These are phyloP conservation scores for Ptychoptera contaminata DNA, from an alignment of 2,888 invertebrate species.

Conservation along the genomic window DNA sequence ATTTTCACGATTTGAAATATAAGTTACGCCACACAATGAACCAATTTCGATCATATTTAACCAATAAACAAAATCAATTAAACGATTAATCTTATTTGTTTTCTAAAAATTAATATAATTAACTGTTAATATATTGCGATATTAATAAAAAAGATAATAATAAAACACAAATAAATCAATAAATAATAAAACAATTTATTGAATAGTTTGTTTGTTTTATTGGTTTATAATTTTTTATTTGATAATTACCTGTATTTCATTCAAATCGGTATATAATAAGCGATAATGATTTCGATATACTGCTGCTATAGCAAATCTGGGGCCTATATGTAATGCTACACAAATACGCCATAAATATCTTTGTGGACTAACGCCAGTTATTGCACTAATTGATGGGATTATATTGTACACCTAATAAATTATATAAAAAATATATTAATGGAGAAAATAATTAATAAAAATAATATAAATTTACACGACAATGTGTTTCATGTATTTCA, in stretches of 20 bases:
- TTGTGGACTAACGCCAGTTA: constrained; percentile 86
- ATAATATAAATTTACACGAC: constrained; percentile 61
- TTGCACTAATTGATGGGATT: constrained; percentile 89
- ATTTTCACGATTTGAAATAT: constrained; percentile 87
- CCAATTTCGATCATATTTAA: constrained; percentile 71
- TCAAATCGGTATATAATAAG: constrained; percentile 43
- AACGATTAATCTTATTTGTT: constrained; percentile 5
- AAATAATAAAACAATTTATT: no score
- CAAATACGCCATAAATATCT: constrained; percentile 84
- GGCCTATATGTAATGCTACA: constrained; percentile 82
- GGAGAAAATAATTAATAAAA: constrained; percentile 1
- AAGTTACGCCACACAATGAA: constrained; percentile 79
- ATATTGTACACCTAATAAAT: constrained; percentile 71
- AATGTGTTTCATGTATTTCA: constrained; percentile 90
- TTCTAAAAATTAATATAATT: constrained; percentile 4
- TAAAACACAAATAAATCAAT: no score
- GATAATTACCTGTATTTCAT: constrained; percentile 22
- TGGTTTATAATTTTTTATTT: constrained; percentile 18
- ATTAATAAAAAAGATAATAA: no score
- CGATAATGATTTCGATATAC: constrained; percentile 73
- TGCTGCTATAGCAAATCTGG: constrained; percentile 74
- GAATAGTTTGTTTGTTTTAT: constrained; percentile 22
- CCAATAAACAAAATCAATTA: constrained; percentile 62
- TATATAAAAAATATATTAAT: neutral
- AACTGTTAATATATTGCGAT: no score